A percentile compares a stretch with the other conserved stretches of the same genome.
Conservation (phyloP, 2,888 invertebrate genomes). For the Scaptomyza parva region DNA sequence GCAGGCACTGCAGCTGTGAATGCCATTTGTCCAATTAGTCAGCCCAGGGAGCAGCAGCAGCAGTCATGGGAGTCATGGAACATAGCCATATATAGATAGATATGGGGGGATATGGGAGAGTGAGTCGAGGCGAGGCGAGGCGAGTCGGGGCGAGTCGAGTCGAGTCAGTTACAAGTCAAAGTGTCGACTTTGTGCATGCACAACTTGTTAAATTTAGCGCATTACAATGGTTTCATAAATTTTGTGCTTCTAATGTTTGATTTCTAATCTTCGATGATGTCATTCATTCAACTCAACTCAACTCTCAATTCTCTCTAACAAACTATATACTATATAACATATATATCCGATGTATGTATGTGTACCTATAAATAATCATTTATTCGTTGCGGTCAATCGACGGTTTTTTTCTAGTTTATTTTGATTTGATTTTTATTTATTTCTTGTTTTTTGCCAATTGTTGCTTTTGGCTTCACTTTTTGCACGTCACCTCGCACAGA, state of each 20-base stretch:
- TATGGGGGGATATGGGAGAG: background rate
- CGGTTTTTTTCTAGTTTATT: conserved; percentile 28
- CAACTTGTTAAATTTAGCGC: conserved; percentile 77
- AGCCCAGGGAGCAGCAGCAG: conserved; percentile 35
- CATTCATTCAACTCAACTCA: conserved; percentile 40
- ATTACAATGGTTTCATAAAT: conserved; percentile 76
- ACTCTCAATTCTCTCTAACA: conserved; percentile 22
- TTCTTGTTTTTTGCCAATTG: conserved; percentile 50
- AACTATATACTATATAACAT: background rate
- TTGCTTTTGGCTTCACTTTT: conserved; percentile 38
- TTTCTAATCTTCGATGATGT: conserved; percentile 69
- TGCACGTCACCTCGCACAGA: conserved; percentile 47
- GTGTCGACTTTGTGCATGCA: conserved; percentile 28
- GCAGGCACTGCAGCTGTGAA: conserved; percentile 74
- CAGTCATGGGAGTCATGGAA: background rate
- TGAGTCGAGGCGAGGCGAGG: no score
- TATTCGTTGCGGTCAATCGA: conserved; percentile 53
- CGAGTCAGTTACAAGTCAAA: background rate
- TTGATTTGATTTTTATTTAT: conserved; percentile 38
- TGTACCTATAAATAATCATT: conserved; percentile 54
- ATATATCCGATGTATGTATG: background rate
- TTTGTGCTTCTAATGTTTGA: conserved; percentile 44
- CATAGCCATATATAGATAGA: background rate
- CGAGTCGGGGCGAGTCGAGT: no score
- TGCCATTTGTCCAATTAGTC: conserved; percentile 78